Evolutionary conservation across 1,140 invertebrate species (phyloP), one percentile per base, ranked within the genome.

Genomic region (Tribolium castaneum): DNA sequence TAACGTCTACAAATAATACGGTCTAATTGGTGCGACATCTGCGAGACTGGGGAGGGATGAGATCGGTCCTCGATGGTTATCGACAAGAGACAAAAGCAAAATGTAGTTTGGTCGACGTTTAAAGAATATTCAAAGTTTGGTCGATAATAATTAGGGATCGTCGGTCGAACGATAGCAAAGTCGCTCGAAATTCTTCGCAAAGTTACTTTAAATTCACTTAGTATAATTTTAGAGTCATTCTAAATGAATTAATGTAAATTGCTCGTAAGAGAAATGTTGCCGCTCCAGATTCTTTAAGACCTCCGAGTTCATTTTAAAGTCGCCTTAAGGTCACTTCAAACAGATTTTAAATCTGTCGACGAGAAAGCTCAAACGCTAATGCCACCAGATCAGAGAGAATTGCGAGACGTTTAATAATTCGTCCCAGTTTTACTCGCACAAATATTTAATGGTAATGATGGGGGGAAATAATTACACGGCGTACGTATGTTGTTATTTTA

Each of bases 191-290:
- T 66, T 66, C 25, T 66, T 35, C 25, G 25, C 34, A 34, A 66
- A 66, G 59, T 66, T 66, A 66, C 30, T 66, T 66, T 66, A 66
- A 66, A 66, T 66, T 66, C 59, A 66, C 59, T 66, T 66, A 66
- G 59, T 66, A 66, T 66, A 66, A 66, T 66, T 66, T 66, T 66
- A 66, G 59, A 66, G 30, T 14, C 30, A 66, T 66, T 66, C 59
- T 66, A 66, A 66, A 66, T 66, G 59, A 66, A 66, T 66, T 66
- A 66, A 66, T 66, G 59, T 35, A 66, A 66, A 66, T 66, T 66
- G 30, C 30, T 30, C 30, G 59, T 66, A 66, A 66, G 30, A 66
- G 59, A 66, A 66, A 66, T 66, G 59, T 35, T 66, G 59, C 59
- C 59, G 59, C 59, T 66, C 59, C 59, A 66, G 59, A 66, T 66